These are phyloP conservation scores for Rattus norvegicus DNA, from an alignment of 2,113 vertebrate genomes.

Conservation along the genomic window DNA sequence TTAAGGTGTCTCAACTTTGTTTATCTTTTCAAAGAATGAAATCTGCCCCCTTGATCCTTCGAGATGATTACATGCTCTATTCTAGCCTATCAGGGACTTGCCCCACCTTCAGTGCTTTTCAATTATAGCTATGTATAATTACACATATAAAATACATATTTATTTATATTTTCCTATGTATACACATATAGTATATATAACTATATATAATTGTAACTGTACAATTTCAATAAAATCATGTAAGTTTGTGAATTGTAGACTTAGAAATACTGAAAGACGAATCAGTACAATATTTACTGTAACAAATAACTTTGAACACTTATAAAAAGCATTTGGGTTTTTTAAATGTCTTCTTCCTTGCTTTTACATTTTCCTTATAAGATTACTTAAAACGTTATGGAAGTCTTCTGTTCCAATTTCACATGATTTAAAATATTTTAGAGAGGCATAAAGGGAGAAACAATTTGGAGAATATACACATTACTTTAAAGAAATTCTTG, in stretches of 20 bases:
- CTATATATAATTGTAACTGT: too few species aligned
- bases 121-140: neutral
- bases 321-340: slow-evolving; percentile 20
- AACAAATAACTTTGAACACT: neutral
- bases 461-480: slow-evolving; percentile 66
- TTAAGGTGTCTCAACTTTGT: neutral
- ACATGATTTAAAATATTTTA: slow-evolving; percentile 53
- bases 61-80: neutral
- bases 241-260: neutral
- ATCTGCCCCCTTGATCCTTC: neutral
- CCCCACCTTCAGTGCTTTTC: neutral
- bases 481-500: slow-evolving; percentile 68
- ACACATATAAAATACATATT: too few species aligned
- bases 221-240: too few species aligned
- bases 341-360: neutral
- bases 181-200: too few species aligned
- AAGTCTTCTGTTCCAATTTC: slow-evolving; percentile 51
- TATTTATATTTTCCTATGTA: too few species aligned
- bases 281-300: neutral
- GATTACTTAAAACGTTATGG: slow-evolving; percentile 21
- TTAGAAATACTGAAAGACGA: neutral
- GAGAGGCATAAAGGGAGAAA: slow-evolving; percentile 53
- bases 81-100: neutral
- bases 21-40: neutral
- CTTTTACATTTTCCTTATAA: slow-evolving; percentile 27